These are phyloP conservation scores for Scomber japonicus DNA, from an alignment of 2,113 vertebrate species.

Conservation along the genomic window DNA sequence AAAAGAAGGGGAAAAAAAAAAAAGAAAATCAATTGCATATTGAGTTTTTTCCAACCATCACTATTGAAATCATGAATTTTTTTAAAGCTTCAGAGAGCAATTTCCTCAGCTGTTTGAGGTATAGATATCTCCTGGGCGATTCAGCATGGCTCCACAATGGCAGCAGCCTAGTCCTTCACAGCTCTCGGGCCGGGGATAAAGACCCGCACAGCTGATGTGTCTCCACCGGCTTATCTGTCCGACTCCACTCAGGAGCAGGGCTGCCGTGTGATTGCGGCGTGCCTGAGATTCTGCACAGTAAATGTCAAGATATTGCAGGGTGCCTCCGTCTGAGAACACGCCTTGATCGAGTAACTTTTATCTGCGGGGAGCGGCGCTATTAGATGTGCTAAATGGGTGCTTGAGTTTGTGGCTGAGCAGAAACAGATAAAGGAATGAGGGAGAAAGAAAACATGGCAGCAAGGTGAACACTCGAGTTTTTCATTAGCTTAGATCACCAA, in stretches of 20 bases:
- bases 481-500: background rate
- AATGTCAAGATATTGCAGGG: slow-evolving; percentile 68
- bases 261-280: slow-evolving; percentile 32
- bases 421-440: slow-evolving; percentile 30
- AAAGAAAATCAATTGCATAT: slow-evolving; percentile 41
- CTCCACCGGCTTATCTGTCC: slow-evolving; percentile 52
- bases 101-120: slow-evolving; percentile 60
- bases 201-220: slow-evolving; percentile 6
- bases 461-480: slow-evolving; percentile 12
- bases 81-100: slow-evolving; percentile 50
- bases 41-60: slow-evolving; percentile 44
- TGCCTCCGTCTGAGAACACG: slow-evolving; percentile 15
- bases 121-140: slow-evolving; percentile 53
- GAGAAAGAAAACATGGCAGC: background rate
- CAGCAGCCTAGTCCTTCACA: slow-evolving; percentile 48
- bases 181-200: slow-evolving; percentile 52
- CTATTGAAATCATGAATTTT: slow-evolving; percentile 25
- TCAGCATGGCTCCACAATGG: slow-evolving; percentile 45
- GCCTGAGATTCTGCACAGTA: slow-evolving; percentile 39
- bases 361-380: background rate
- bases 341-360: slow-evolving; percentile 46
- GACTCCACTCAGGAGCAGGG: slow-evolving; percentile 27
- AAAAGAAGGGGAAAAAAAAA: no score
- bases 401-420: slow-evolving; percentile 12
- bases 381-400: slow-evolving; percentile 49